Percentiles rank a stretch among this genome's conserved stretches.
These are phyloP conservation scores for Euura saliciscinereae DNA, from an alignment of 1,140 invertebrate species.

Conservation along the genomic window DNA sequence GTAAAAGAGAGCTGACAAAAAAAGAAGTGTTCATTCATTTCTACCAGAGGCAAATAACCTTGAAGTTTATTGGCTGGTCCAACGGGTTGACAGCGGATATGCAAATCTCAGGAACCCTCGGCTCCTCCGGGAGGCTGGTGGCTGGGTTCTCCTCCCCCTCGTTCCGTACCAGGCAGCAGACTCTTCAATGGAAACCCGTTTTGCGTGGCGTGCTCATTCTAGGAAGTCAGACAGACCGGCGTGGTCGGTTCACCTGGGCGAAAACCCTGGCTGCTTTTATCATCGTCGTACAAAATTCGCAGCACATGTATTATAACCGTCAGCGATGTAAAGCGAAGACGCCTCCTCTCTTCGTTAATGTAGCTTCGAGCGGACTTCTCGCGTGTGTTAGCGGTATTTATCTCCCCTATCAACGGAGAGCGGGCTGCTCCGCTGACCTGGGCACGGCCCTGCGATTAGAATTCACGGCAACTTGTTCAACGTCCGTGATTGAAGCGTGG, in stretches of 20 bases:
- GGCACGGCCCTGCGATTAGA: not conserved
- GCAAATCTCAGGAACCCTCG: slow-evolving; percentile 41
- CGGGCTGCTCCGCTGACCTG: not conserved
- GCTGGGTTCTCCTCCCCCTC: no score
- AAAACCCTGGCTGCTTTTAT: no score
- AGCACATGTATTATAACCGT: no score
- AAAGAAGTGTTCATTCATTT: not conserved
- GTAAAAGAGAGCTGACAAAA: not conserved
- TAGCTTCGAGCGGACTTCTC: not conserved
- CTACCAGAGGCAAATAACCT: slow-evolving; percentile 37
- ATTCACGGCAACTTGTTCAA: not conserved
- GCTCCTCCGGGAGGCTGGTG: not conserved
- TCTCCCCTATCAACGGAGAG: not conserved
- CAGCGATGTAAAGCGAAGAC: not conserved
- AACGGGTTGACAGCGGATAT: slow-evolving; percentile 51
- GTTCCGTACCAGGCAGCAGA: not conserved
- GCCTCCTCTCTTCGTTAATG: not conserved
- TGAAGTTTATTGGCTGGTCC: slow-evolving; percentile 35
- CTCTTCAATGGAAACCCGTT: slow-evolving; percentile 46
- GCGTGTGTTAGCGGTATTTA: slow-evolving; percentile 1
- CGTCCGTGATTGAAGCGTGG: not conserved
- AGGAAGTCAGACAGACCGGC: slow-evolving; percentile 12
- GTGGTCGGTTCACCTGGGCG: not conserved
- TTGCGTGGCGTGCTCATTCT: slow-evolving; percentile 21
- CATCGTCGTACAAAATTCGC: no score